Conservation (phyloP, 2,113 vertebrate genomes). For the Gopherus flavomarginatus region DNA sequence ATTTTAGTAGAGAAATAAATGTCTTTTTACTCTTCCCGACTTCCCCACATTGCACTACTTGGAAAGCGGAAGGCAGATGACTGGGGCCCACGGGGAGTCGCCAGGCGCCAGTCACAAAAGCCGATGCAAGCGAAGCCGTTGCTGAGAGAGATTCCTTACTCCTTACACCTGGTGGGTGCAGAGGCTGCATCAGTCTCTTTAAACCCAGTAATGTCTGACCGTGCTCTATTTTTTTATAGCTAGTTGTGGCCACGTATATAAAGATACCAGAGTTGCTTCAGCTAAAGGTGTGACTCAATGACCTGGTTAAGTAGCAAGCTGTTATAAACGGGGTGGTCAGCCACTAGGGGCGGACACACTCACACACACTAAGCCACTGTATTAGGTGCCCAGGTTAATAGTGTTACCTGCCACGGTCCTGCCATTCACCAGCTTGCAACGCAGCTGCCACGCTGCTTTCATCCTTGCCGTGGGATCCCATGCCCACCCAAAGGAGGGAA, state of each 20-base stretch:
- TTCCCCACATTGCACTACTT: neutral
- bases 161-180: neutral
- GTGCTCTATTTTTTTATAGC: too few species aligned
- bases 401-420: neutral
- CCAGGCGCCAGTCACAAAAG: neutral
- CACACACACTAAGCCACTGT: neutral
- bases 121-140: neutral
- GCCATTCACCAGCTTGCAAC: neutral
- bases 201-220: neutral
- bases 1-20: slow-evolving; percentile 34
- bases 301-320: neutral
- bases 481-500: neutral
- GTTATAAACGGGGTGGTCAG: neutral
- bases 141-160: neutral
- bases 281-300: neutral
- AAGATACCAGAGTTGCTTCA: neutral
- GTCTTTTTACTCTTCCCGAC: neutral
- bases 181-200: neutral
- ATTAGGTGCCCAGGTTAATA: neutral
- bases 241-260: neutral
- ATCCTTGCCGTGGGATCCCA: neutral
- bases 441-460: neutral
- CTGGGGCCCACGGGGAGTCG: neutral
- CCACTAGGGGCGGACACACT: neutral
- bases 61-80: neutral